Base-by-base conservation (phyloP, 1,140 invertebrate species). In the Battus philenor region DNA sequence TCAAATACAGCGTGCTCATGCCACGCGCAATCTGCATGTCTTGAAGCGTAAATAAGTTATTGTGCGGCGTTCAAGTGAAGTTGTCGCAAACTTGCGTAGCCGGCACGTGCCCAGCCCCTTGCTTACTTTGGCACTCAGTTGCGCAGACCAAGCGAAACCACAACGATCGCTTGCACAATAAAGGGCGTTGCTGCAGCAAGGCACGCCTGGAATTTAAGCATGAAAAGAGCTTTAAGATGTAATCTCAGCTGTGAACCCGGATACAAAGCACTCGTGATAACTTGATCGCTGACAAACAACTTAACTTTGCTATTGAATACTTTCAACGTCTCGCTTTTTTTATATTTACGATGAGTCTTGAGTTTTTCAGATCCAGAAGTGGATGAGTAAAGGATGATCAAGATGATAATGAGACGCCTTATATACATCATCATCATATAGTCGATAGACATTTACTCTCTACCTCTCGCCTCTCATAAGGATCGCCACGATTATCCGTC, bases 101-200 rank as follows among this genome's bases (percentile, higher is more conserved):
- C 10, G 43, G 56, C 56, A 63, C 60, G 60, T 63, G 60, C 56
- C 7, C 16, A 18, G 57, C 53, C 29, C 30, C 27, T 50, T 50
- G 36, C 47, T 22, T 36, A 20, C 48, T 52, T 59, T 56, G 50
- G 54, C 57, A 47, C 43, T 39, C 54, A 64, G 59, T 59, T 54
- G 59, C 52, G 50, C 36, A 59, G 56, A 46, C 20, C 34, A 48
- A 47, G 45, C 50, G 36, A 50, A 60, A 57, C 53, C 27, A 24
- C 41, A 47, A 50, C 53, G 50, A 57, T 54, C 50, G 43, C 45
- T 57, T 56, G 31, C 48, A 44, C 34, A 52, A 57, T 26, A 39
- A 22, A 44, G 46, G 46, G 41, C 36, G 41, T 36, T 47, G 41
- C 32, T 26, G 18, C 17, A 6, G 16, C 29, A 16, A 26, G 36